Percentiles rank a stretch among this genome's conserved stretches.
Evolutionary conservation across 1,140 invertebrate genomes (phyloP).

Genomic region (Araneus ventricosus): DNA sequence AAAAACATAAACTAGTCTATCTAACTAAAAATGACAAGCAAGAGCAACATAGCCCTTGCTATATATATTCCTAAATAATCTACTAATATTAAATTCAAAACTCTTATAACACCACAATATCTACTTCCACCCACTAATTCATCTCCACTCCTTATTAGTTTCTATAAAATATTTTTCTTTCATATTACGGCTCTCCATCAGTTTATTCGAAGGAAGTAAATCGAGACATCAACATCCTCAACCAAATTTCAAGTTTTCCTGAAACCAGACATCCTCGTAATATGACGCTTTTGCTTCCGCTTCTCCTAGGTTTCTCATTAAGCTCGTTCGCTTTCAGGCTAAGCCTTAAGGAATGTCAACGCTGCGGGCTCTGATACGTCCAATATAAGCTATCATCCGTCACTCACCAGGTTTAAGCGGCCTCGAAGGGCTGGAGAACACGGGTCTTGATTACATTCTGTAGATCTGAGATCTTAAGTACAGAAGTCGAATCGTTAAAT

Average conservation of each 20-base stretch:
- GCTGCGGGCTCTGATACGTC: conserved; percentile 25
- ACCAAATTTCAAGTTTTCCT: conserved; percentile 7
- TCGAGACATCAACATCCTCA: not conserved
- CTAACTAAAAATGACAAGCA: no score
- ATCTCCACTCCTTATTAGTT: no score
- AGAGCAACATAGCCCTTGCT: no score
- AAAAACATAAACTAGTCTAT: no score
- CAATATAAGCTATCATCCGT: conserved; percentile 36
- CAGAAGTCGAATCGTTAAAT: not conserved
- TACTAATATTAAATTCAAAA: no score
- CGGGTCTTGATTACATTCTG: conserved; percentile 8
- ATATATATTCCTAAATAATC: no score
- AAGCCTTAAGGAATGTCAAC: conserved; percentile 22
- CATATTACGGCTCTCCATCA: not conserved
- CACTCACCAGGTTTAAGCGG: conserved; percentile 27
- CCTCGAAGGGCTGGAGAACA: not conserved
- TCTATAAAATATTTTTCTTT: no score
- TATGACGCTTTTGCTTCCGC: not conserved
- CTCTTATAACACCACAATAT: no score
- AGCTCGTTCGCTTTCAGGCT: not conserved
- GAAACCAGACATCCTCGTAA: conserved; percentile 28
- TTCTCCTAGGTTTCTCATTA: conserved; percentile 44
- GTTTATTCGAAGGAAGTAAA: not conserved
- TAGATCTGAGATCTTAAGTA: conserved; percentile 25
- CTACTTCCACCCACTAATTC: no score